Conservation (phyloP, 2,113 vertebrate genomes). For the Dasyurus viverrinus region DNA sequence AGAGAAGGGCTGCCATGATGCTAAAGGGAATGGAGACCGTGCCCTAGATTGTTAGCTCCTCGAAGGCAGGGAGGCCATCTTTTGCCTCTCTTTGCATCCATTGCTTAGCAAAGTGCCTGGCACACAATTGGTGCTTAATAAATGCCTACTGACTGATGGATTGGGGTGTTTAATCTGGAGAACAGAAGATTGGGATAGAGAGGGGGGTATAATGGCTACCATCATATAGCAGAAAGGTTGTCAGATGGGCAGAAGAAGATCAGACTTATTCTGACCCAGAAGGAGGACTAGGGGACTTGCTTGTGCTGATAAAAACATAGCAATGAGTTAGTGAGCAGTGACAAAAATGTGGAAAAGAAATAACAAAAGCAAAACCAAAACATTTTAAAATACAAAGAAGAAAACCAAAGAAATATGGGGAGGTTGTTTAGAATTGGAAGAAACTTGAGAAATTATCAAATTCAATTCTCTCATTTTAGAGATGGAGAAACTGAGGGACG, state of each 20-base stretch:
- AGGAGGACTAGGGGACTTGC: too few relatives aligned
- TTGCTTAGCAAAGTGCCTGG: too few relatives aligned
- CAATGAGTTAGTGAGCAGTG: not conserved
- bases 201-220: not conserved
- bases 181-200: not conserved
- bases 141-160: not conserved
- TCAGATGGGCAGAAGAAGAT: too few relatives aligned
- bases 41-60: not conserved
- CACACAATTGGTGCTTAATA: not conserved
- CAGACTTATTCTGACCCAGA: too few relatives aligned
- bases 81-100: too few relatives aligned
- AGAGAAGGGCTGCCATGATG: constrained; percentile 2
- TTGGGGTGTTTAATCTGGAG: constrained; percentile 3
- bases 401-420: not conserved
- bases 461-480: not conserved
- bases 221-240: too few relatives aligned
- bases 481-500: not conserved
- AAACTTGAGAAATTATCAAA: not conserved
- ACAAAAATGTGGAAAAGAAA: not conserved
- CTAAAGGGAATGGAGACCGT: not conserved
- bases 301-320: not conserved
- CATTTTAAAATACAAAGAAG: not conserved
- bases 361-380: not conserved
- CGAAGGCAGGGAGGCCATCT: too few relatives aligned
- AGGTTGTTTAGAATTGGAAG: not conserved